Base-by-base conservation (phyloP, 2,797 vertebrate species). In the Salarias fasciatus region DNA sequence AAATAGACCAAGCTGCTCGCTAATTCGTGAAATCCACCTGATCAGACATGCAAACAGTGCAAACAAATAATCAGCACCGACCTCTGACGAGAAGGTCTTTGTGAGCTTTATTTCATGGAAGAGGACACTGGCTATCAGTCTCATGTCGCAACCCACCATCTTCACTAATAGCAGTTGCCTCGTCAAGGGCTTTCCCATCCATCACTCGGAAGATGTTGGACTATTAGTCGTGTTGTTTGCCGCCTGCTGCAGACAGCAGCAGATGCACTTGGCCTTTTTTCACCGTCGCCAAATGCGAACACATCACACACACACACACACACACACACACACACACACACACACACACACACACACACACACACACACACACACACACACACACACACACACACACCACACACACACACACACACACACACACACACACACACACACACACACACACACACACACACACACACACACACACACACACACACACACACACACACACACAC, bases 121-220 rank as follows among this genome's bases (percentile, higher is more conserved):
- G 63, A 59, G 3, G 31, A 52, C 49, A 40, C 15, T 9, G 59
- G 54, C 28, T 41, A 75, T 80, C 74, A 64, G 40, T 55, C 48
- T 53, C 42, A 58, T 6, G 59, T 67, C 73, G 77, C 46, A 53
- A 43, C 49, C 43, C 7, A 3, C 46, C 59, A 69, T 57, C 57
- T 61, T 70, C 58, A 37, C 65, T 84, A 88, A 87, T 66, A 76
- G 72, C 81, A 57, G 47, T 42, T 69, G 51, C 58, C 18, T 76
- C 60, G 67, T 79, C n/a, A 54, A 72, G 61, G 69, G 63, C 72
- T 63, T 70, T 72, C 72, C 65, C 80, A 88, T 87, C 79, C 72
- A 85, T 86, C 78, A 84, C 71, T 33, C 74, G 13, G 57, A 58
- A 46, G 53, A 84, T 42, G 65, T 54, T 57, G 37, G 50, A 72